Base-by-base conservation (phyloP, 1,140 invertebrate genomes). In the Hypsibius dujardini region DNA sequence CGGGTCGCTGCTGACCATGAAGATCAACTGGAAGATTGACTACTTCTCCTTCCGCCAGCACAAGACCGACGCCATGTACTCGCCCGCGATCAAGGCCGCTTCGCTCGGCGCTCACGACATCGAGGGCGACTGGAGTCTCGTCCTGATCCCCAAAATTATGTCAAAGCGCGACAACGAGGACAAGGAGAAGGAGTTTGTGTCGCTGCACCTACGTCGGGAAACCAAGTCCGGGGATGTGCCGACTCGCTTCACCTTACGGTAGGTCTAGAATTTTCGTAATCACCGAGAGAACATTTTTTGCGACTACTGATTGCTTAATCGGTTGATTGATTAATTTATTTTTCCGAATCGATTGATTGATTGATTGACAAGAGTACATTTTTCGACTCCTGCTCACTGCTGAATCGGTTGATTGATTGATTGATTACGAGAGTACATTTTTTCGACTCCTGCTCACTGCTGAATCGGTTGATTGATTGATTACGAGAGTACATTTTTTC, bases 21-120 rank as follows among this genome's bases (percentile, higher is more conserved):
- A 56, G 50, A 56, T 56, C 50, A n/a, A 12, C n/a, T 56, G 50
- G 50, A 56, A 56, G 50, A 56, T 56, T n/a, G 50, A 56, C 50
- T 56, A 12, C 50, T 56, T 56, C 50, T 56, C 50, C 50, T 56
- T 56, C n/a, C 50, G 50, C 50, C 50, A 56, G n/a, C 50, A 56
- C 50, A 7, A 12, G 50, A 56, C 50, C 50, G 50, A 12, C n/a
- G 7, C 50, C 7, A 56, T 56, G 50, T 7, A 7, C 50, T 56
- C 50, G 7, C 50, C 50, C 7, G 50, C 50, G 50, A 56, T 56
- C 50, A 56, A 56, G 50, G 7, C 7, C 50, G n/a, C 7, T 56
- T 7, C 7, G 0, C n/a, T 56, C 0, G 50, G 50, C n/a, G 50
- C n/a, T 56, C n/a, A 7, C 7, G 50, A 56, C 7, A 56, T 56